These are phyloP conservation scores for Mormyrus iriodes DNA, from an alignment of 2,113 vertebrate genomes.

Conservation along the genomic window DNA sequence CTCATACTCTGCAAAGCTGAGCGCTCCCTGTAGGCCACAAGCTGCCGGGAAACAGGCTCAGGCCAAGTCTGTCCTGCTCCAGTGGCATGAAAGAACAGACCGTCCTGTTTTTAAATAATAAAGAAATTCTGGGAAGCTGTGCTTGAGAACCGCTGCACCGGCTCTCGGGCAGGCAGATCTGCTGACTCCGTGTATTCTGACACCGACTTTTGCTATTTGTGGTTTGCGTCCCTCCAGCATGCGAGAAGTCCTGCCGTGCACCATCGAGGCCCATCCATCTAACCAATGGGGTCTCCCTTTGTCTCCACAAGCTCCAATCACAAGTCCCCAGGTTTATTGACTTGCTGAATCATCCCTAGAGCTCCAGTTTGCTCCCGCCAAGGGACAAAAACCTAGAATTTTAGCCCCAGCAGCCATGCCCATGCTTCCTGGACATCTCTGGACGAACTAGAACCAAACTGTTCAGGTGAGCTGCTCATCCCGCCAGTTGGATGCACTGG, in stretches of 20 bases:
- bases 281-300: neutral
- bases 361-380: neutral
- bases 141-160: neutral
- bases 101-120: constrained; percentile 1
- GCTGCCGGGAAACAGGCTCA: neutral
- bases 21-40: neutral
- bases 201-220: neutral
- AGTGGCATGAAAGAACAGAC: neutral
- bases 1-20: neutral
- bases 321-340: neutral
- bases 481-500: neutral
- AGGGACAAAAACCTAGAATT: neutral
- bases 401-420: neutral
- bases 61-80: neutral
- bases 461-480: neutral
- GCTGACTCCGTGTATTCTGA: neutral
- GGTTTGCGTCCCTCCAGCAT: neutral
- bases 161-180: neutral
- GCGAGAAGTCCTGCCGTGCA: neutral
- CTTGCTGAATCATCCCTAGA: neutral
- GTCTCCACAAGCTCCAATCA: neutral
- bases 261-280: neutral
- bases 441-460: neutral
- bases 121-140: neutral
- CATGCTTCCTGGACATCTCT: neutral